phyloP scores from a whole-genome alignment of 1,140 invertebrate genomes.

The Nephotettix cincticeps region DNA sequence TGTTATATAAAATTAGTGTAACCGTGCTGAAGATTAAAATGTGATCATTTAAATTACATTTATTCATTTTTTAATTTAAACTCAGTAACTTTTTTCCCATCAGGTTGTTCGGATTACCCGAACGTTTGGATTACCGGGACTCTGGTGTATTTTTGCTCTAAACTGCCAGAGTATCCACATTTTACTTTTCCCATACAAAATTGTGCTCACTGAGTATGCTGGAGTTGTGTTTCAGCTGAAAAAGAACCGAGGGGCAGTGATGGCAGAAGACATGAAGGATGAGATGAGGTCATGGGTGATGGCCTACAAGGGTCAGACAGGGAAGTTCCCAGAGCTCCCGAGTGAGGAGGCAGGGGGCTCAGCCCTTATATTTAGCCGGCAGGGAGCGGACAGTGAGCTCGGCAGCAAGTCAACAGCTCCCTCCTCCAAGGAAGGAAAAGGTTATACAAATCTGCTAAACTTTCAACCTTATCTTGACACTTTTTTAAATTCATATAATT shows the following conservation, averaged over 20 bases:
- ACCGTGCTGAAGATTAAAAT: too few relatives aligned
- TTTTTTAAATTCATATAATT: too few relatives aligned
- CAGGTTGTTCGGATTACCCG: too few relatives aligned
- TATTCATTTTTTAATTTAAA: too few relatives aligned
- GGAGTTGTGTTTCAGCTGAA: constrained; percentile 49
- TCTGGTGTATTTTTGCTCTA: too few relatives aligned
- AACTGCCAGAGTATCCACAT: too few relatives aligned
- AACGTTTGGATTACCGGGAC: too few relatives aligned
- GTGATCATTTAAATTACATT: too few relatives aligned
- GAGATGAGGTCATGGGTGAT: constrained; percentile 85
- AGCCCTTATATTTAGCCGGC: constrained; percentile 73
- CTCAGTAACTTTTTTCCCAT: too few relatives aligned
- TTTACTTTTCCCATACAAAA: neutral
- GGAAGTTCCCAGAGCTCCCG: constrained; percentile 88
- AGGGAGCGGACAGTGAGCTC: constrained; percentile 59
- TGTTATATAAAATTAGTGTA: too few relatives aligned
- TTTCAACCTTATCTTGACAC: too few relatives aligned
- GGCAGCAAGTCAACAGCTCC: constrained; percentile 74
- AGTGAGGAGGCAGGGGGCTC: constrained; percentile 88
- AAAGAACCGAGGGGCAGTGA: constrained; percentile 60
- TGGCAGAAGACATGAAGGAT: constrained; percentile 79
- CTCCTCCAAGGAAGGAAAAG: constrained; percentile 76
- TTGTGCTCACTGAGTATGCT: neutral
- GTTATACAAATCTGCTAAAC: too few relatives aligned
- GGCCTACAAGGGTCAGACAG: constrained; percentile 73